Conservation (phyloP, 2,113 vertebrate genomes). For the Smithornis capensis region DNA sequence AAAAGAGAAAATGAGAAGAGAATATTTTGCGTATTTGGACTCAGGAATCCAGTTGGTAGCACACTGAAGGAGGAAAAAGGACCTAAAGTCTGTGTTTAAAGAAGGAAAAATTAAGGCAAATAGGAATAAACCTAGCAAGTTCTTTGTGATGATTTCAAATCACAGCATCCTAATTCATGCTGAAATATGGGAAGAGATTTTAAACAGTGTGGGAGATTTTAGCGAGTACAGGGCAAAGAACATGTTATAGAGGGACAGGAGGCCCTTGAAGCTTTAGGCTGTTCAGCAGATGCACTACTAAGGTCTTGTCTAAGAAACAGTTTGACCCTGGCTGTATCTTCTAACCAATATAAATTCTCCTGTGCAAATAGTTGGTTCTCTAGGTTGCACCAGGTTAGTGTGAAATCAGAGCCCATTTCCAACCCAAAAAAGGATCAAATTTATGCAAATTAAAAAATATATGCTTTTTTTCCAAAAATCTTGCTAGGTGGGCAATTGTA, state of each 20-base stretch:
- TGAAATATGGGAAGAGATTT: neutral
- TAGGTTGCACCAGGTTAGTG: neutral
- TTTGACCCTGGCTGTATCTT: neutral
- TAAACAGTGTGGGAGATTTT: neutral
- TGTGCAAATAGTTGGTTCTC: neutral
- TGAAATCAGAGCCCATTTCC: neutral
- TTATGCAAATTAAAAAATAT: neutral
- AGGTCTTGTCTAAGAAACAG: neutral
- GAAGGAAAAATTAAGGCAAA: neutral
- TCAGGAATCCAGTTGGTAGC: neutral
- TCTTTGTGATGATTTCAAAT: neutral
- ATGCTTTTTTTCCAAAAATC: neutral
- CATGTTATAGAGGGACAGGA: neutral
- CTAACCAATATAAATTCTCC: neutral
- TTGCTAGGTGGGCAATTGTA: neutral
- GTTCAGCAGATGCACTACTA: neutral
- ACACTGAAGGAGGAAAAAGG: neutral
- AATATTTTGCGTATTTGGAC: neutral
- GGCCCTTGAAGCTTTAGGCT: neutral
- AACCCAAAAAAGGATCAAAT: neutral
- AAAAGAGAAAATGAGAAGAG: neutral
- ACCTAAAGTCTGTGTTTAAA: neutral
- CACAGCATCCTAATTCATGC: rapidly evolving
- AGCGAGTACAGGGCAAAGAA: neutral
- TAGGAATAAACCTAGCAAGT: neutral